phyloP scores from a whole-genome alignment of 2,888 invertebrate genomes.

The Papilio protenor region DNA sequence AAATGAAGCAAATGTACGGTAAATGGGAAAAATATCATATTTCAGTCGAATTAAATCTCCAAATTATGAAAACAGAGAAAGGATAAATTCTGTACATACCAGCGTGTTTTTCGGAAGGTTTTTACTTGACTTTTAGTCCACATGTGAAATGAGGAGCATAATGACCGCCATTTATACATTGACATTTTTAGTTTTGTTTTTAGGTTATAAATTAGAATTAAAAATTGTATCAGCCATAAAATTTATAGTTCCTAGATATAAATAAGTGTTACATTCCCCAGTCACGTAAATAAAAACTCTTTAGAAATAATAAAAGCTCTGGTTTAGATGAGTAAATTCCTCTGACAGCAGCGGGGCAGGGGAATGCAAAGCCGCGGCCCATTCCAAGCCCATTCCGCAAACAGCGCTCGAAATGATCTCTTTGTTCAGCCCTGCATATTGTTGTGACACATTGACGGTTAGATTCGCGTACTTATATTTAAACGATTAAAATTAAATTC shows the following conservation, averaged over 20 bases:
- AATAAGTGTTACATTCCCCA: not conserved
- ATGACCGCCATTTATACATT: no score
- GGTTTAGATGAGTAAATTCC: conserved; percentile 34
- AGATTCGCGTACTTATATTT: not conserved
- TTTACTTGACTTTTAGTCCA: not conserved
- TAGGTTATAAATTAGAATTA: no score
- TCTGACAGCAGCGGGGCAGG: not conserved
- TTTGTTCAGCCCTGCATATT: conserved; percentile 19
- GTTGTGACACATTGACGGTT: conserved; percentile 20
- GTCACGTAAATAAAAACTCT: not conserved
- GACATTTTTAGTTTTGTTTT: no score
- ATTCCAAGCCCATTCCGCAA: conserved; percentile 10
- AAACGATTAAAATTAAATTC: not conserved
- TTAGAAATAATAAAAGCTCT: not conserved
- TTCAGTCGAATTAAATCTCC: not conserved
- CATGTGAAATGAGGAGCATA: no score
- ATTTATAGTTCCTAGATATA: not conserved
- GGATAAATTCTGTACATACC: not conserved
- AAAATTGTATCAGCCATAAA: not conserved
- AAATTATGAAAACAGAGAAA: not conserved
- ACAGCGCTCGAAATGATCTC: conserved; percentile 39
- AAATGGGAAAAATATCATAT: not conserved
- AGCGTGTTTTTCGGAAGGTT: not conserved
- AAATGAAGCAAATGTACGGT: not conserved
- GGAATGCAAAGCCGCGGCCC: not conserved